These are phyloP conservation scores for Sceloporus tristichus DNA, from an alignment of 2,113 vertebrate species.

Conservation along the genomic window DNA sequence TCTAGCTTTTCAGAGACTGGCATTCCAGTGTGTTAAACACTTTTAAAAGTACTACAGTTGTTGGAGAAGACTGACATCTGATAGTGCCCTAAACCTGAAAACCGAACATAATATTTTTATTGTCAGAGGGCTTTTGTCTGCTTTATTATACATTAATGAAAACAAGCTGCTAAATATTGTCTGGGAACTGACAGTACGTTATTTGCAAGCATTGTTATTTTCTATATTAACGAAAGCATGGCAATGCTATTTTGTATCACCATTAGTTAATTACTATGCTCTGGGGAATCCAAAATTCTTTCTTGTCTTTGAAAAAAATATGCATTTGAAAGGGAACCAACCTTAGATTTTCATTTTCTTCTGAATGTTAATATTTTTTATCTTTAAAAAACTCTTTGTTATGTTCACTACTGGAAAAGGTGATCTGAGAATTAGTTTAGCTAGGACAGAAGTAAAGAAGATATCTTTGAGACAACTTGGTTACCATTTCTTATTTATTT, in stretches of 20 bases:
- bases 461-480: too few relatives aligned
- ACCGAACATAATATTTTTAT: background rate
- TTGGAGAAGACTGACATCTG: background rate
- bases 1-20: too few relatives aligned
- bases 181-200: background rate
- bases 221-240: background rate
- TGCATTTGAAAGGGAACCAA: background rate
- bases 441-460: too few relatives aligned
- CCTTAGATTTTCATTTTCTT: background rate
- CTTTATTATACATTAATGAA: background rate
- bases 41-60: background rate
- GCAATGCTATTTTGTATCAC: background rate
- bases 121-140: background rate
- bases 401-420: too few relatives aligned
- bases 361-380: background rate
- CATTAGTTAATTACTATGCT: background rate
- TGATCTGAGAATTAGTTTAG: too few relatives aligned
- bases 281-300: background rate
- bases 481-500: too few relatives aligned
- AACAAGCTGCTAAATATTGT: background rate
- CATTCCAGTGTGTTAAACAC: background rate
- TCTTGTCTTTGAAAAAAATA: accelerated
- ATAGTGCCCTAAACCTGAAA: background rate
- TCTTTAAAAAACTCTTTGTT: too few relatives aligned
- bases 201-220: background rate